Evolutionary conservation across 2,797 vertebrate genomes (phyloP), one percentile per base, ranked within the genome.

Genomic region (Pipistrellus pygmaeus): DNA sequence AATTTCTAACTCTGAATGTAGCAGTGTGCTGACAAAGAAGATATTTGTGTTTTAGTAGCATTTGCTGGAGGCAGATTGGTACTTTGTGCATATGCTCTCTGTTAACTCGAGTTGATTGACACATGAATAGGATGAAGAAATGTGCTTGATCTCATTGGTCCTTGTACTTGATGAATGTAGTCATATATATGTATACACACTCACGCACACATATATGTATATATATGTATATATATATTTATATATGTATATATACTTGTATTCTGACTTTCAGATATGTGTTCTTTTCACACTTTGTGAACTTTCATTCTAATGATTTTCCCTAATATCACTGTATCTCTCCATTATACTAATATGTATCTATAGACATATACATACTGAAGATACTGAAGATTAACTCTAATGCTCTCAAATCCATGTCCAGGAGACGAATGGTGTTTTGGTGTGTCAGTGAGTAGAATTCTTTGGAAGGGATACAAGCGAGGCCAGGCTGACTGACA

Each of bases 11-110:
- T 83, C 71, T 71, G 82, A 93, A 57, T 93, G 64, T 88, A 48
- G 25, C 84, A 77, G 48, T 73, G 13, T 93, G 89, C 91, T 95
- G 91, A 95, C 85, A 91, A 90, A 68, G 84, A 81, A 64, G 72
- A 27, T 75, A 91, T 91, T 91, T 84, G 15, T 86, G 71, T 89
- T 88, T 92, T n/a, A 62, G 84, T 48, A 77, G 78, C 51, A 55
- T 75, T 93, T 90, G 92, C 92, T 96, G 7, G 11, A 94, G 95
- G 87, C 73, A 87, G 68, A 60, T 53, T 94, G 81, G 41, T 64
- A n/a, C 75, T 60, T 38, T 46, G 30, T 72, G n/a, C 10, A 8
- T 46, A 4, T 62, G 86, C 71, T 88, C 78, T 41, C 78, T 41
- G 14, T 17, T 48, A 23, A 13, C 18, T 84, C 21, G 6, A 13